Evolutionary conservation across 53 echinoderm and acorn worm genomes (phyloP).

Genomic region (Hippasteria phrygiana): DNA sequence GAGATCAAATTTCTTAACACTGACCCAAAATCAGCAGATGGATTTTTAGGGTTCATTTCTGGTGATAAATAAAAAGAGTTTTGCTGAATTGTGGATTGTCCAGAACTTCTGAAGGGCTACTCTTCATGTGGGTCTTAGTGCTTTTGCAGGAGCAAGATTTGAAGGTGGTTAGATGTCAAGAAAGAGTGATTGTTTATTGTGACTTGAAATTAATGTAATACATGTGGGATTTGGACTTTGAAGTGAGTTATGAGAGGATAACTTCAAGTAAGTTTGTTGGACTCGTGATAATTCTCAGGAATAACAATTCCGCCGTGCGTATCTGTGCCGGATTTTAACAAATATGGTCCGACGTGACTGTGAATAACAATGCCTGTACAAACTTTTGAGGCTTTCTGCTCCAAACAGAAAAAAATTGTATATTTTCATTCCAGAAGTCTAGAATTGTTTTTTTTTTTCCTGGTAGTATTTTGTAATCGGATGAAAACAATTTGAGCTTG

Average conservation of each 20-base stretch:
- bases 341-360: not conserved
- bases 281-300: not conserved
- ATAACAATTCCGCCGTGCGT: not conserved
- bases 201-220: not conserved
- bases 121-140: not conserved
- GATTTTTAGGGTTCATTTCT: not conserved
- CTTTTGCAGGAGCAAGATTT: not conserved
- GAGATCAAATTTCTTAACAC: slow-evolving; percentile 18
- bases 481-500: too few relatives aligned
- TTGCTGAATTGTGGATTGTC: not conserved
- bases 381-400: not conserved
- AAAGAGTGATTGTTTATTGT: not conserved
- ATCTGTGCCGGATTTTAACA: not conserved
- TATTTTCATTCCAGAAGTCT: not conserved
- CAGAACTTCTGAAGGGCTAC: not conserved
- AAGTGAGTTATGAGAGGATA: not conserved
- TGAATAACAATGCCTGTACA: not conserved
- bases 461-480: not conserved
- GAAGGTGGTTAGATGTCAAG: too few relatives aligned
- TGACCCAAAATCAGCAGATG: not conserved
- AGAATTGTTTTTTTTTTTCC: not conserved
- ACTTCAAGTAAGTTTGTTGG: not conserved
- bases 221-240: not conserved
- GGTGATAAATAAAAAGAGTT: not conserved
- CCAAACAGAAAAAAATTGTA: not conserved